phyloP scores from a whole-genome alignment of 2,113 vertebrate species.

The Malurus elegans region DNA sequence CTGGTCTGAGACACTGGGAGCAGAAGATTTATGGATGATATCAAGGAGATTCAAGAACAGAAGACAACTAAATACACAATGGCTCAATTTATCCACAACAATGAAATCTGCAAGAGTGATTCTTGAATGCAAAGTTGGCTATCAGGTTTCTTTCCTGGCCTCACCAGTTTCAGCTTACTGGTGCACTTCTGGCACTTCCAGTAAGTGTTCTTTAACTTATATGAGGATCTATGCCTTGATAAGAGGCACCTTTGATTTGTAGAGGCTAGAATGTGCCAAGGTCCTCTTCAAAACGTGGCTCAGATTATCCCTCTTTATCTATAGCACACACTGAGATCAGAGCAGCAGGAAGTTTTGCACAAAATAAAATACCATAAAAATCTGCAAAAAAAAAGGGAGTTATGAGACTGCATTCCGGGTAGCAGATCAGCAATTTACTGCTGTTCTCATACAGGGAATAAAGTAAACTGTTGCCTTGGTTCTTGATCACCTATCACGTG shows the following conservation, averaged over 20 bases:
- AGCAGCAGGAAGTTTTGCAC: neutral
- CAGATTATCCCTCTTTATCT: neutral
- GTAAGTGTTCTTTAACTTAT: neutral
- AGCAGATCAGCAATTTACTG: neutral
- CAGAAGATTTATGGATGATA: neutral
- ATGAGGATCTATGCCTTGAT: neutral
- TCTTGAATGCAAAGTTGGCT: neutral
- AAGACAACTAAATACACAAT: neutral
- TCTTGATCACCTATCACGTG: neutral
- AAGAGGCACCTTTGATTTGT: neutral
- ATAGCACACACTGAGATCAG: neutral
- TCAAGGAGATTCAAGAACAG: neutral
- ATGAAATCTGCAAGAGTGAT: neutral
- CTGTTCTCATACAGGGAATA: neutral
- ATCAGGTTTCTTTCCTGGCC: neutral
- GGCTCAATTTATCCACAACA: neutral
- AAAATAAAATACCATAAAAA: neutral
- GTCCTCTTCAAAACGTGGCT: neutral
- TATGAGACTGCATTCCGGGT: neutral
- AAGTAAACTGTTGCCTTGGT: neutral
- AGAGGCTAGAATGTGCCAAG: neutral
- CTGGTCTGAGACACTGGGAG: neutral
- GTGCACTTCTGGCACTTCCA: neutral
- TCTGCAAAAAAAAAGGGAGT: accelerated
- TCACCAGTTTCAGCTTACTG: neutral